Conservation (phyloP, 1,140 invertebrate species). For the Pseudomyrmex pallidus region DNA sequence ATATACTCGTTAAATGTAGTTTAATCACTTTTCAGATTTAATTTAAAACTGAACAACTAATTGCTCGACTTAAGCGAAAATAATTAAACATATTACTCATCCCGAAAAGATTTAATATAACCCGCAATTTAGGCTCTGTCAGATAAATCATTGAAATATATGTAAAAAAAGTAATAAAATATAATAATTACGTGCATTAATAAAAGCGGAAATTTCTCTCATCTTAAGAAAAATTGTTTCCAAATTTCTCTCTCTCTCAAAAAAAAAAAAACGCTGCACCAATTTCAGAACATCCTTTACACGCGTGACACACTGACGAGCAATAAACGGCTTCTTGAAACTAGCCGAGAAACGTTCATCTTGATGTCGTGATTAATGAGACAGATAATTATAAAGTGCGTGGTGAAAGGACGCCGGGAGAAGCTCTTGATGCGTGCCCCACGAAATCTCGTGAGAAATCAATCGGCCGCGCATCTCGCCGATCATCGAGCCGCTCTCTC, state of each 20-base stretch:
- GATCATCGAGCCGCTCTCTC: constrained; percentile 30
- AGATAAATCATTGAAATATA: too few relatives aligned
- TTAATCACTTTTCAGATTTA: too few relatives aligned
- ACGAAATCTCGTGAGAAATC: constrained; percentile 53
- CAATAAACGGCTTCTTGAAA: background rate
- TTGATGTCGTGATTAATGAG: constrained; percentile 33
- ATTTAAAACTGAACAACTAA: too few relatives aligned
- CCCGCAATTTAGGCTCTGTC: too few relatives aligned
- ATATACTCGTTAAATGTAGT: too few relatives aligned
- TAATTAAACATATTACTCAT: too few relatives aligned
- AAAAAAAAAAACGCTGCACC: background rate
- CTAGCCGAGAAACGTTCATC: background rate
- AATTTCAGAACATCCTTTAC: background rate
- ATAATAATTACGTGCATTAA: background rate
- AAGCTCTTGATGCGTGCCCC: constrained; percentile 10
- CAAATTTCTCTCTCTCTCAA: background rate
- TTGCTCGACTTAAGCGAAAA: too few relatives aligned
- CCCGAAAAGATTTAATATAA: too few relatives aligned
- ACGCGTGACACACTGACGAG: background rate
- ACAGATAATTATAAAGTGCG: constrained; percentile 33
- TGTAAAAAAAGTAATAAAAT: too few relatives aligned
- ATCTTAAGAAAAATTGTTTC: background rate
- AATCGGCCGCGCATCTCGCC: constrained; percentile 25
- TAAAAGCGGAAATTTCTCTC: background rate
- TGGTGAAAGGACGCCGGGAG: constrained; percentile 6